Conservation (phyloP, 2,113 vertebrate species). For the Ctenodactylus gundi region DNA sequence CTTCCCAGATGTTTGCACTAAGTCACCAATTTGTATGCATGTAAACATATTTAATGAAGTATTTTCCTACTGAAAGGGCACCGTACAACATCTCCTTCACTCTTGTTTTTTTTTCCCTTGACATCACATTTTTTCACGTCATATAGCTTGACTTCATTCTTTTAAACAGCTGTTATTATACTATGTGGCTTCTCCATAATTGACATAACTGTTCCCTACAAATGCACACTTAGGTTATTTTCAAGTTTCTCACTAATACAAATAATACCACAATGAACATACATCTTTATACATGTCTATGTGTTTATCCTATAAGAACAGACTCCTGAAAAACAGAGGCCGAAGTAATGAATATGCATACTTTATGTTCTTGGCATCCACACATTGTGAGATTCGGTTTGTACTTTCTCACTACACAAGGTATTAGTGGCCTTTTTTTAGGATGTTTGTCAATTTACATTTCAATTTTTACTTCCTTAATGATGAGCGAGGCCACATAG, state of each 20-base stretch:
- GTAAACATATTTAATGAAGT: neutral
- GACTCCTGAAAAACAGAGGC: constrained; percentile 7
- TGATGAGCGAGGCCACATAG: neutral
- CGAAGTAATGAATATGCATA: neutral
- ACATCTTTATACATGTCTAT: neutral
- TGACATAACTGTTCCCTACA: neutral
- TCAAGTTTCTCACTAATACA: constrained; percentile 10
- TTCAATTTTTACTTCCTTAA: neutral
- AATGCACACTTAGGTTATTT: neutral
- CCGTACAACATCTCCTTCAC: neutral
- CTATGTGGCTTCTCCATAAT: neutral
- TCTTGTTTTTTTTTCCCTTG: neutral
- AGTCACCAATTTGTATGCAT: neutral
- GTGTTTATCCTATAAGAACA: neutral
- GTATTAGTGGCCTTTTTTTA: constrained; percentile 23
- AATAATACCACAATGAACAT: neutral
- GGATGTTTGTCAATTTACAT: neutral
- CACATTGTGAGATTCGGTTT: neutral
- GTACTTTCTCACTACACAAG: neutral
- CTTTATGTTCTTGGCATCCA: constrained; percentile 22
- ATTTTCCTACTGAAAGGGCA: neutral
- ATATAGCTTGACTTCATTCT: constrained; percentile 27
- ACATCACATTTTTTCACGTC: constrained; percentile 14
- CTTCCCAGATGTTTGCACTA: neutral
- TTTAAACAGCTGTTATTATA: constrained; percentile 28